Conservation (phyloP, 2,797 vertebrate genomes). For the Pelodytes ibericus region DNA sequence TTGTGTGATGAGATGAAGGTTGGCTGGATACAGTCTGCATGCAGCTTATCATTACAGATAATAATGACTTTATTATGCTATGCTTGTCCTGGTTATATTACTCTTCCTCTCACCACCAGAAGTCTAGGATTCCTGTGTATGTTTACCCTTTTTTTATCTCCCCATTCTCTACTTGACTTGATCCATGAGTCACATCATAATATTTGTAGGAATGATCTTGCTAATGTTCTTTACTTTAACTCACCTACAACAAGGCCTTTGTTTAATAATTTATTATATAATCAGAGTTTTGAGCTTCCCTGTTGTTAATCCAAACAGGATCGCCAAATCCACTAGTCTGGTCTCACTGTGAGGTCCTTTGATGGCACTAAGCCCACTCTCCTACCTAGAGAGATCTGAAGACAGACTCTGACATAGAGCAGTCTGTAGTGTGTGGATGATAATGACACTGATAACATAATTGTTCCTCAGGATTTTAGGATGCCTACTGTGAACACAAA, state of each 20-base stretch:
- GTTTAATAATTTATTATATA: conserved; percentile 34
- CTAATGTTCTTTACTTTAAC: conserved; percentile 5
- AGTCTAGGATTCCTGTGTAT: not conserved
- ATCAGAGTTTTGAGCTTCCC: conserved; percentile 29
- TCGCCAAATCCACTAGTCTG: conserved; percentile 13
- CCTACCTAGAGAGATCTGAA: conserved; percentile 29
- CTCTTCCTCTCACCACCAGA: not conserved
- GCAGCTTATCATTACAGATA: not conserved
- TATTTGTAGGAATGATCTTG: conserved; percentile 9
- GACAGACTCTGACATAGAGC: not conserved
- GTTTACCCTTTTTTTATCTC: not conserved
- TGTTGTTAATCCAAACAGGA: conserved; percentile 34
- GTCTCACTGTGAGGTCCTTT: conserved; percentile 38
- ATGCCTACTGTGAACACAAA: conserved; percentile 12
- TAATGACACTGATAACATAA: conserved; percentile 37
- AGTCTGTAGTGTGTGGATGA: conserved; percentile 2
- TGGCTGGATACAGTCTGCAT: not conserved
- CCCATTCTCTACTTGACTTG: not conserved
- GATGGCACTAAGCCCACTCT: conserved; percentile 21
- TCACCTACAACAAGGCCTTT: conserved; percentile 26
- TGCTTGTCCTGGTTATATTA: not conserved
- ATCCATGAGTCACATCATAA: not conserved
- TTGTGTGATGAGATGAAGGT: not conserved
- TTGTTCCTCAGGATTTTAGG: conserved; percentile 20
- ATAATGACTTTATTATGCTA: not conserved